These are phyloP conservation scores for Tenthredo mesomela DNA, from an alignment of 2,888 invertebrate species.

Conservation along the genomic window DNA sequence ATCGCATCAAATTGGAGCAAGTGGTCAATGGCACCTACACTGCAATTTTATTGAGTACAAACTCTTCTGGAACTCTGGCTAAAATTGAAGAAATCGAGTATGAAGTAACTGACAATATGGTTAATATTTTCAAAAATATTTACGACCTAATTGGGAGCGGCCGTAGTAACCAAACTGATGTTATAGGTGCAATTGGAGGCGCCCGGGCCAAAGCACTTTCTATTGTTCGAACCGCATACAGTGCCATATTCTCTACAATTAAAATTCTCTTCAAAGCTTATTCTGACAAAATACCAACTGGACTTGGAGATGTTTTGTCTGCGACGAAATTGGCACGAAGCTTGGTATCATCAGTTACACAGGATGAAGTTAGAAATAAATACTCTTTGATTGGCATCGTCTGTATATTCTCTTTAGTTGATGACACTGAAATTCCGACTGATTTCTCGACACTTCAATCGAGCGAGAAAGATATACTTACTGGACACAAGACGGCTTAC, in stretches of 20 bases:
- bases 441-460: background rate
- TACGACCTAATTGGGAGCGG: background rate
- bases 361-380: slow-evolving; percentile 1
- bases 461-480: background rate
- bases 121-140: background rate
- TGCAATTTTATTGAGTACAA: slow-evolving; percentile 2
- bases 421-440: background rate
- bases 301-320: background rate
- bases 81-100: background rate
- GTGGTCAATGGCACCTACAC: background rate
- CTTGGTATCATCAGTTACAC: background rate
- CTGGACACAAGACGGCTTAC: background rate
- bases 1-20: background rate
- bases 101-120: background rate
- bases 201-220: background rate
- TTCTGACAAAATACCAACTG: background rate
- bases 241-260: slow-evolving; percentile 2
- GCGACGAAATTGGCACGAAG: background rate
- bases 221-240: background rate
- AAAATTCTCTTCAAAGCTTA: background rate
- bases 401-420: background rate
- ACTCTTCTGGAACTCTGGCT: background rate
- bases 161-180: background rate
- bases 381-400: background rate
- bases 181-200: background rate